Evolutionary conservation across 2,888 invertebrate genomes (phyloP).

Genomic region (Plebejus anna): DNA sequence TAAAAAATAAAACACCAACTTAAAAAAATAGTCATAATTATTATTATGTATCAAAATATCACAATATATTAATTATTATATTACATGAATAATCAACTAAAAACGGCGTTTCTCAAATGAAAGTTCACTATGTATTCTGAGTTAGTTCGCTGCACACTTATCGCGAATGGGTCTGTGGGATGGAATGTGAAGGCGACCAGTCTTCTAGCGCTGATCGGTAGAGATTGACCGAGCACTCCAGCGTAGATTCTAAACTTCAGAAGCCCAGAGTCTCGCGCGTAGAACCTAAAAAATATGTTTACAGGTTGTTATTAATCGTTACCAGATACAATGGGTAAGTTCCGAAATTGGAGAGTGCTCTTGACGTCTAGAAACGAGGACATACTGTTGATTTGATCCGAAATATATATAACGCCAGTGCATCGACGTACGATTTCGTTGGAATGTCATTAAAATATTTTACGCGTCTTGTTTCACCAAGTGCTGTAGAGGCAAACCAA

Average conservation of each 20-base stretch:
- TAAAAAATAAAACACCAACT: neutral
- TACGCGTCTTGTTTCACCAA: too few relatives aligned
- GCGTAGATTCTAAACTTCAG: conserved; percentile 94
- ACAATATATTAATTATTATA: conserved; percentile 14
- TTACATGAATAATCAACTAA: conserved; percentile 50
- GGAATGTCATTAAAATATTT: too few relatives aligned
- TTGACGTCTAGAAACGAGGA: too few relatives aligned
- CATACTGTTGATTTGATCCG: too few relatives aligned
- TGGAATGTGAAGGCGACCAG: conserved; percentile 97
- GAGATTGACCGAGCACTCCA: conserved; percentile 85
- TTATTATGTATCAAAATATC: conserved; percentile 22
- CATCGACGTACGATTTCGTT: too few relatives aligned
- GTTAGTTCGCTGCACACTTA: conserved; percentile 95
- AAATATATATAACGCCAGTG: too few relatives aligned
- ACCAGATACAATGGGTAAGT: too few relatives aligned
- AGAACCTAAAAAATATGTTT: conserved; percentile 80
- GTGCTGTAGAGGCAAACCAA: too few relatives aligned
- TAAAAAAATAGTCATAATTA: conserved; percentile 13
- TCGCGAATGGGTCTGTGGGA: conserved; percentile 96
- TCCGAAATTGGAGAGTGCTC: too few relatives aligned
- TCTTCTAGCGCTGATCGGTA: conserved; percentile 85
- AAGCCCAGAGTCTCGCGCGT: conserved; percentile 89
- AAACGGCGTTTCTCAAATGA: conserved; percentile 87
- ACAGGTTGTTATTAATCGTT: too few relatives aligned
- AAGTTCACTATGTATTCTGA: conserved; percentile 97